A percentile compares a stretch with the other conserved stretches of the same genome.
Evolutionary conservation across 2,888 invertebrate species (phyloP).

Genomic region (Thyatira batis): DNA sequence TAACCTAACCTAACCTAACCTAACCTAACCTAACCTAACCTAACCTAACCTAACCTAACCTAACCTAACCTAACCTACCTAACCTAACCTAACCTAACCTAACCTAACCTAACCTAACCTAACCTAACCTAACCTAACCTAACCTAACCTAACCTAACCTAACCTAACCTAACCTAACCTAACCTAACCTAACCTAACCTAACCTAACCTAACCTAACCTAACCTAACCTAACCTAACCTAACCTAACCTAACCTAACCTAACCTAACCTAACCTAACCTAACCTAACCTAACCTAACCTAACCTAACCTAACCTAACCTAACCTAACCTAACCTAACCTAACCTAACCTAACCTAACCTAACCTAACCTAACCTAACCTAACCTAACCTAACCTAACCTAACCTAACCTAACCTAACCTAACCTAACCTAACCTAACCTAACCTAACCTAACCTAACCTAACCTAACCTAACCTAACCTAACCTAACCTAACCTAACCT

Average conservation of each 20-base stretch:
- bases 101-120: conserved; percentile 16
- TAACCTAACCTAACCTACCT: too few relatives aligned
- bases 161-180: conserved; percentile 17
- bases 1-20: conserved; percentile 21
- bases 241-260: conserved; percentile 12
- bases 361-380: conserved; percentile 11
- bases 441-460: conserved; percentile 10
- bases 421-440: conserved; percentile 10
- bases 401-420: conserved; percentile 11
- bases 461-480: conserved; percentile 16
- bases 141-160: conserved; percentile 14
- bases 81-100: conserved; percentile 14
- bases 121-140: conserved; percentile 14
- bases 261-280: conserved; percentile 12
- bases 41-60: conserved; percentile 18
- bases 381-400: conserved; percentile 15
- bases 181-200: conserved; percentile 25
- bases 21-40: conserved; percentile 21
- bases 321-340: conserved; percentile 10
- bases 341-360: conserved; percentile 7
- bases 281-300: conserved; percentile 10
- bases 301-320: conserved; percentile 10
- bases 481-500: conserved; percentile 18
- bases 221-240: conserved; percentile 18
- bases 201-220: conserved; percentile 26